These are phyloP conservation scores for Centruroides vittatus DNA, from an alignment of 1,140 invertebrate species.

Conservation along the genomic window DNA sequence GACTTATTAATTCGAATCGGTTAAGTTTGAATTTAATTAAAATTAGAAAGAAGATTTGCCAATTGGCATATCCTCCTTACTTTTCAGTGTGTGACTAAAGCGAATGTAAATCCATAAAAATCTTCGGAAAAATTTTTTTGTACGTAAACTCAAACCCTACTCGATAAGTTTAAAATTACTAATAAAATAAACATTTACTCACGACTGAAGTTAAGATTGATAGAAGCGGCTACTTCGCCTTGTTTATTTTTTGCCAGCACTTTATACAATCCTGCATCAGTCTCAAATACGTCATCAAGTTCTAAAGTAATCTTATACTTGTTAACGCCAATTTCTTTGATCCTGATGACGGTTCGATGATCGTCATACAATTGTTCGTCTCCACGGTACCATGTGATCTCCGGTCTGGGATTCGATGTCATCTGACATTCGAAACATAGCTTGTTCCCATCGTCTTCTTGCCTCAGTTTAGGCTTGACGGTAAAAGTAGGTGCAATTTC, in stretches of 20 bases:
- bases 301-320: slow-evolving; percentile 82
- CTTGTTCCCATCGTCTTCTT: slow-evolving; percentile 91
- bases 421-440: slow-evolving; percentile 91
- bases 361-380: slow-evolving; percentile 28
- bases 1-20: too few species aligned
- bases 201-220: slow-evolving; percentile 98
- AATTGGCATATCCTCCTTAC: too few species aligned
- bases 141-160: background rate
- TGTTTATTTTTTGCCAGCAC: slow-evolving; percentile 95
- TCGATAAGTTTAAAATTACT: background rate
- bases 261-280: slow-evolving; percentile 91
- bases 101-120: background rate
- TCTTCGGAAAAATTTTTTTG: background rate
- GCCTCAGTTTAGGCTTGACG: slow-evolving; percentile 89
- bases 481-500: slow-evolving; percentile 75
- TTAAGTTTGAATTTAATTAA: too few species aligned
- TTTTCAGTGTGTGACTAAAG: background rate
- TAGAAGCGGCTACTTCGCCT: slow-evolving; percentile 93
- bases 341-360: slow-evolving; percentile 66
- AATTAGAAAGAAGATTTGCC: too few species aligned
- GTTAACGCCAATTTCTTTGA: slow-evolving; percentile 65
- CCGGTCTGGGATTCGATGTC: slow-evolving; percentile 79
- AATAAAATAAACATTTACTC: slow-evolving; percentile 40
- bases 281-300: slow-evolving; percentile 87
- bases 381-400: slow-evolving; percentile 83